Conservation (phyloP, 2,888 invertebrate genomes). For the Osedax frankpressi region DNA sequence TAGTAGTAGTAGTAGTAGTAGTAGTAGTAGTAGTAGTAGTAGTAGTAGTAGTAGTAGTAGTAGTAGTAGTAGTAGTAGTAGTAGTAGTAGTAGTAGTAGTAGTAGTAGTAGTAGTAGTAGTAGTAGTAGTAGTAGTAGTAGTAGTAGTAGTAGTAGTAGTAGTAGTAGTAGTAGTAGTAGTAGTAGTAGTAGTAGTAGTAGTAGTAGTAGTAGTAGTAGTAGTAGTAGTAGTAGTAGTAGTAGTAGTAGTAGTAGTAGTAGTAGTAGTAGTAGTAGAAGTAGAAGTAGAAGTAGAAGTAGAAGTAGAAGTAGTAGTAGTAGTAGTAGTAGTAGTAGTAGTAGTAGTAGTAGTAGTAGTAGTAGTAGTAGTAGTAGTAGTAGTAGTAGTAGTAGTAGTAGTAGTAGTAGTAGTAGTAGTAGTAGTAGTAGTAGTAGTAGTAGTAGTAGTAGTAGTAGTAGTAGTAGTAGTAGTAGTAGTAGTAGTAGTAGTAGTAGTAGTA, state of each 20-base stretch:
- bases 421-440: neutral
- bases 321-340: neutral
- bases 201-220: neutral
- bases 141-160: neutral
- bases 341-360: neutral
- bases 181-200: neutral
- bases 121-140: neutral
- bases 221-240: neutral
- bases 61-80: neutral
- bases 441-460: neutral
- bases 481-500: neutral
- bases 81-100: neutral
- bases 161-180: neutral
- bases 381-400: neutral
- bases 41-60: neutral
- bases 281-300: neutral
- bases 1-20: neutral
- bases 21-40: neutral
- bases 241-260: neutral
- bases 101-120: neutral
- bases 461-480: neutral
- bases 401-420: neutral
- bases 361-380: neutral
- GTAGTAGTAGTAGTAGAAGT: neutral
- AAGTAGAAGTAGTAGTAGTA: neutral